Conservation (phyloP, 92 coral and sea anemone genomes). For the Epizoanthus ramosus region DNA sequence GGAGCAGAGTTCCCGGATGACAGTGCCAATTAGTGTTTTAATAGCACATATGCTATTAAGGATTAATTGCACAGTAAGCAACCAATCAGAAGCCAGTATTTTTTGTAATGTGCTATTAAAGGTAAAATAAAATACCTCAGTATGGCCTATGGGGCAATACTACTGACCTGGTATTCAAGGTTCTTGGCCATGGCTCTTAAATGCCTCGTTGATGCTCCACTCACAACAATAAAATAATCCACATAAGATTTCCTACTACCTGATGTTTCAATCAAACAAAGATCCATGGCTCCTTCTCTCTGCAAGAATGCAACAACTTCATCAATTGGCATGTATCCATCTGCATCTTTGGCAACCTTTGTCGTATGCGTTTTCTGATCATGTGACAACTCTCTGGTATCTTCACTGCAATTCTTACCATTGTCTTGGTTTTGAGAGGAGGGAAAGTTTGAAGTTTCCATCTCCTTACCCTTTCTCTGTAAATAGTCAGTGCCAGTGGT, state of each 20-base stretch:
- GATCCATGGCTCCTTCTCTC: slow-evolving; percentile 82
- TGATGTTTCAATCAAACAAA: slow-evolving; percentile 82
- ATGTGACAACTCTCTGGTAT: not conserved
- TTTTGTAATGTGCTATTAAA: no score
- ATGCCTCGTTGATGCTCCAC: slow-evolving; percentile 91
- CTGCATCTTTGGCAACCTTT: slow-evolving; percentile 39
- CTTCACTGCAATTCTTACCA: no score
- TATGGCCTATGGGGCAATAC: not conserved
- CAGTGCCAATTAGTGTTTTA: no score
- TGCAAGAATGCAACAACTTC: slow-evolving; percentile 75
- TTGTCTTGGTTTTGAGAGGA: not conserved
- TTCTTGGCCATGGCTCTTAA: slow-evolving; percentile 93
- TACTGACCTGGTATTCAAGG: slow-evolving; percentile 89
- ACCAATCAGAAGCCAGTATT: no score
- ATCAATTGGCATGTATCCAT: slow-evolving; percentile 67
- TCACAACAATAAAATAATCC: slow-evolving; percentile 91
- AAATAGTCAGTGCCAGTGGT: slow-evolving; percentile 9
- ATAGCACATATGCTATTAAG: no score
- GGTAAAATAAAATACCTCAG: no score
- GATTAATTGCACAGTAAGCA: no score
- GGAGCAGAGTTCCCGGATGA: no score
- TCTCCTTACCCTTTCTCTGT: not conserved
- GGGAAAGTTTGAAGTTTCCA: no score
- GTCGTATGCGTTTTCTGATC: not conserved
- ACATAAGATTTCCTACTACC: slow-evolving; percentile 85